phyloP scores from a whole-genome alignment of 2,113 vertebrate species.

The Tupaia chinensis region DNA sequence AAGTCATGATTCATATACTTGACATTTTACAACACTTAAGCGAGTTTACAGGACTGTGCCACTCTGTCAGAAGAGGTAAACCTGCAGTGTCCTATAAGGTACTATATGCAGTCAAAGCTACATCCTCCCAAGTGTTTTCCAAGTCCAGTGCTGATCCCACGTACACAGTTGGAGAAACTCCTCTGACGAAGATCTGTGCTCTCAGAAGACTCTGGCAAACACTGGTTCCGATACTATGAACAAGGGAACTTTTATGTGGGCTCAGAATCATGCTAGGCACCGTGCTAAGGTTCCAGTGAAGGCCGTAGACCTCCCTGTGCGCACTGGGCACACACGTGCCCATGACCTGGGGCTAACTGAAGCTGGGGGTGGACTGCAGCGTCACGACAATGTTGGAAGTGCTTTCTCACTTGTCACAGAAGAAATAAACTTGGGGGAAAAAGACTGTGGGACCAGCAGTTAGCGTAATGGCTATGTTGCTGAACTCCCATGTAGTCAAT shows the following conservation, averaged over 20 bases:
- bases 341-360: too few species aligned
- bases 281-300: too few species aligned
- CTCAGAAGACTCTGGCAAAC: not conserved
- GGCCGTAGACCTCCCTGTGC: too few species aligned
- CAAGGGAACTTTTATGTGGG: not conserved
- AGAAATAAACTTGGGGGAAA: too few species aligned
- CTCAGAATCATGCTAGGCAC: not conserved
- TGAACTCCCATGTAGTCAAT: too few species aligned
- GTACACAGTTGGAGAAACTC: conserved; percentile 20
- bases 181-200: not conserved
- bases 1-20: conserved; percentile 46
- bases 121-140: not conserved
- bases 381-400: too few species aligned
- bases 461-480: too few species aligned
- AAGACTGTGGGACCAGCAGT: too few species aligned
- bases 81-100: not conserved
- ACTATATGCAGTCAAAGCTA: not conserved
- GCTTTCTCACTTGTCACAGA: too few species aligned
- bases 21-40: conserved; percentile 68
- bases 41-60: conserved; percentile 47
- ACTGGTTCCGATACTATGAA: not conserved
- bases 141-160: not conserved
- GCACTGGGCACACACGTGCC: too few species aligned
- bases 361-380: too few species aligned
- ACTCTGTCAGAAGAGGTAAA: conserved; percentile 14